Conservation (phyloP, 35 echinoderm and acorn worm species). For the Apostichopus californicus region DNA sequence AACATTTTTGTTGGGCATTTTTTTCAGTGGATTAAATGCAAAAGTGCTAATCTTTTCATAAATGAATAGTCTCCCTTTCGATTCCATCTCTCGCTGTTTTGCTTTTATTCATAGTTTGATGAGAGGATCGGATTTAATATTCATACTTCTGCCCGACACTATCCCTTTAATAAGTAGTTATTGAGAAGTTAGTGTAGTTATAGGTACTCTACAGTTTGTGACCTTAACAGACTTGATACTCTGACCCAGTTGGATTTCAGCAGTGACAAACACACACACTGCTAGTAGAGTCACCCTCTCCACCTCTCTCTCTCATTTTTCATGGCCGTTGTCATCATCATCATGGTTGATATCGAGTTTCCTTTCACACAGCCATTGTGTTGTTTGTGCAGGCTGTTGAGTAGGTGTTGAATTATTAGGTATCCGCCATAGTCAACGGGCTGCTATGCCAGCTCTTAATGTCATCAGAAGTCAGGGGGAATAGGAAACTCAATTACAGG, state of each 20-base stretch:
- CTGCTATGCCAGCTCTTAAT: conserved; percentile 2
- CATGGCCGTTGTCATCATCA: background rate
- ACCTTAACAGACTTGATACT: conserved; percentile 41
- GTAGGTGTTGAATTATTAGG: conserved; percentile 27
- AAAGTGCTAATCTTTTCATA: too few relatives aligned
- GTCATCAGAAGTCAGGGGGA: conserved; percentile 21
- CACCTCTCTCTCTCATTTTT: too few relatives aligned
- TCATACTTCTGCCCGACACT: background rate
- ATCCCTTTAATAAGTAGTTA: conserved; percentile 6
- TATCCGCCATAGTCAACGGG: background rate
- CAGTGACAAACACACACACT: background rate
- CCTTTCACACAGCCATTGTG: conserved; percentile 17
- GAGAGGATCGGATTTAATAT: too few relatives aligned
- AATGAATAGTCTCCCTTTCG: too few relatives aligned
- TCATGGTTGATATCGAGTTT: conserved; percentile 38
- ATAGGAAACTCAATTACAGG: conserved; percentile 41
- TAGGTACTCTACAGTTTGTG: background rate
- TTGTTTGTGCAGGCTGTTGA: conserved; percentile 35
- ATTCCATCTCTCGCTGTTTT: too few relatives aligned
- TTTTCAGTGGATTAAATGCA: too few relatives aligned
- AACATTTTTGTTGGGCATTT: too few relatives aligned
- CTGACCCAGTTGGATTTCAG: conserved; percentile 39
- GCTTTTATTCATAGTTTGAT: too few relatives aligned
- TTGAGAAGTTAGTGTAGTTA: background rate
- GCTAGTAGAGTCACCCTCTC: background rate